Base-by-base conservation (phyloP, 2,113 vertebrate species). In the Emydura subglobosa region DNA sequence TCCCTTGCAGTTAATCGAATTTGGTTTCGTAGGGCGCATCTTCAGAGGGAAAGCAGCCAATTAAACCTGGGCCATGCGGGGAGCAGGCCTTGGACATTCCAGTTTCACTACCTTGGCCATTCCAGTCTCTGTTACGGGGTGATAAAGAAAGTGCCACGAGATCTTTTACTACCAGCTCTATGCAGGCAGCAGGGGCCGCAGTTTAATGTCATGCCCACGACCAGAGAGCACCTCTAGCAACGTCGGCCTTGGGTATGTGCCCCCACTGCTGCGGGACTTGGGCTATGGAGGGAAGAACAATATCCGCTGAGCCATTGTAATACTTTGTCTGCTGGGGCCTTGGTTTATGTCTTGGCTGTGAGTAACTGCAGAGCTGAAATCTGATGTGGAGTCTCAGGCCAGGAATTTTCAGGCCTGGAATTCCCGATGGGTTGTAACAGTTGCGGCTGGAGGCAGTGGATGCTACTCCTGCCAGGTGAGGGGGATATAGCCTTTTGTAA, bases 391-490 rank as follows among this genome's bases (percentile, higher is more conserved):
- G 6, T 25, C 27, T 24, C 17, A 24, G 12, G 21, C 42, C 7
- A 16, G 55, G 55, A 29, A 72, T 22, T 5, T 39, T 72, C n/a
- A 72, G 42, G 6, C 74, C 42, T 13, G 74, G 22, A 25, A 27
- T 47, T 74, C 42, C 74, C 42, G 3, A 78, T 47, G 39, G 74
- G 42, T 42, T 47, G 12, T 78, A 29, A 29, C 13, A 47, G 74
- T 24, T 27, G 74, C 4, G 34, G n/a, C n/a, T 10, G 65, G 34
- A 39, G 65, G 4, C 2, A 72, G 17, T 39, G 34, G 31, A n/a
- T 31, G 29, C 29, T 31, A 31, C 10, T 12, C 13, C 54, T 10
- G 39, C 3, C n/a, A 0, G 8, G 1, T 1, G 42, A 3, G 27
- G 39, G 21, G 16, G 19, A 65, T 5, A 7, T 3, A 3, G 17